These are phyloP conservation scores for Echiichthys vipera DNA, from an alignment of 2,797 vertebrate genomes.

Conservation along the genomic window DNA sequence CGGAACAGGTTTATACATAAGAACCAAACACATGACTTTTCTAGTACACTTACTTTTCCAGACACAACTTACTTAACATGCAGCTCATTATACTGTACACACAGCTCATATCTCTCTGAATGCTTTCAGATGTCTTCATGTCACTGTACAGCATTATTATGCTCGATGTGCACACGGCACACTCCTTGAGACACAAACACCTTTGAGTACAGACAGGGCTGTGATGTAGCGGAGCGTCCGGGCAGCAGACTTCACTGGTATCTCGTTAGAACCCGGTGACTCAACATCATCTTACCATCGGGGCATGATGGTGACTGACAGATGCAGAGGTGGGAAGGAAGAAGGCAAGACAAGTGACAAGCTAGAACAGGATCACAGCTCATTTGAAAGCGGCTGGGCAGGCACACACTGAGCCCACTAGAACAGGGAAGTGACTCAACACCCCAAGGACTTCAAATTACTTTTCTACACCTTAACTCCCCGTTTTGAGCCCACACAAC, in stretches of 20 bases:
- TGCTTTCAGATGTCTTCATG: background rate
- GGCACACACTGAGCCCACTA: slow-evolving; percentile 39
- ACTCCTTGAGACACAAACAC: slow-evolving; percentile 27
- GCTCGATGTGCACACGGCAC: slow-evolving; percentile 10
- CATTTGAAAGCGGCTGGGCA: slow-evolving; percentile 49
- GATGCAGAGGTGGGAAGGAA: slow-evolving; percentile 78
- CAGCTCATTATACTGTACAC: background rate
- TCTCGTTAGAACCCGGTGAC: slow-evolving; percentile 36
- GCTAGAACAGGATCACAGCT: slow-evolving; percentile 68
- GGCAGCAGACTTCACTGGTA: slow-evolving; percentile 2
- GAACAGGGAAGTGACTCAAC: slow-evolving; percentile 66
- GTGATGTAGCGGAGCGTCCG: background rate
- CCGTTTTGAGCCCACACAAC: slow-evolving; percentile 37
- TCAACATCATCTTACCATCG: slow-evolving; percentile 63
- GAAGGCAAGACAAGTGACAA: slow-evolving; percentile 70
- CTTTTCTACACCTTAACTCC: slow-evolving; percentile 54
- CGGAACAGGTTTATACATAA: slow-evolving; percentile 24
- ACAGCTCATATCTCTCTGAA: slow-evolving; percentile 9
- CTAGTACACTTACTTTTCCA: slow-evolving; percentile 1
- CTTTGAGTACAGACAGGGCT: background rate
- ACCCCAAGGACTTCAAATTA: slow-evolving; percentile 42
- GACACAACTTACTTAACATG: background rate
- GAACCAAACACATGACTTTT: background rate
- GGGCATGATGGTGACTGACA: slow-evolving; percentile 68
- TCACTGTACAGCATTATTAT: slow-evolving; percentile 6